phyloP scores from a whole-genome alignment of 2,797 vertebrate genomes.

The Serranus cabrilla region DNA sequence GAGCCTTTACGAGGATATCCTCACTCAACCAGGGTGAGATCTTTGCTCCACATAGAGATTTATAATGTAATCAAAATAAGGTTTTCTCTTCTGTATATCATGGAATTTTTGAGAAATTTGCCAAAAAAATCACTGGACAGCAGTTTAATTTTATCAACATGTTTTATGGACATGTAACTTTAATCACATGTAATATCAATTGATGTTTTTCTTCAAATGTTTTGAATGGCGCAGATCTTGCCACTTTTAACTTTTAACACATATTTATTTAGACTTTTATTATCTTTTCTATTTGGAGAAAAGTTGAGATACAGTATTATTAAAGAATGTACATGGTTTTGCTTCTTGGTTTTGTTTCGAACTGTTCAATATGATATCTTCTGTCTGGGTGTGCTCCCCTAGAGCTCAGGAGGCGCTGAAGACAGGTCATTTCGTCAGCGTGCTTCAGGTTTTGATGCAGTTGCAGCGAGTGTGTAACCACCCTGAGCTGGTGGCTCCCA shows the following conservation, averaged over 20 bases:
- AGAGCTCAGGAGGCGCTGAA: slow-evolving; percentile 94
- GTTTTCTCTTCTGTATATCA: no score
- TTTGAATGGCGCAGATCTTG: no score
- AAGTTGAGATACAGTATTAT: neutral
- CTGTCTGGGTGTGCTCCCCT: slow-evolving; percentile 24
- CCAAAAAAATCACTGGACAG: no score
- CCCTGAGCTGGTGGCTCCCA: slow-evolving; percentile 90
- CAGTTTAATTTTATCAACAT: no score
- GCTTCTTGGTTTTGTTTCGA: neutral
- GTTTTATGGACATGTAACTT: no score
- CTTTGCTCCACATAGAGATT: neutral
- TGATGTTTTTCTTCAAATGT: no score
- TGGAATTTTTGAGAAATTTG: no score
- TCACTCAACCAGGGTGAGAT: slow-evolving; percentile 90
- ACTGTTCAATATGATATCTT: neutral
- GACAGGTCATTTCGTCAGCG: slow-evolving; percentile 94
- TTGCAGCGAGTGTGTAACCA: slow-evolving; percentile 95
- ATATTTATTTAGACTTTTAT: no score
- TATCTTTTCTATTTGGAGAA: neutral
- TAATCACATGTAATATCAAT: no score
- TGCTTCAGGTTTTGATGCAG: slow-evolving; percentile 94
- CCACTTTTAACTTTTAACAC: no score
- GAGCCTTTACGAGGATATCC: slow-evolving; percentile 93
- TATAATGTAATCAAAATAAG: neutral
- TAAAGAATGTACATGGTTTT: neutral